These are phyloP conservation scores for Conchocele bisecta DNA, from an alignment of 2,888 invertebrate genomes.

Conservation along the genomic window DNA sequence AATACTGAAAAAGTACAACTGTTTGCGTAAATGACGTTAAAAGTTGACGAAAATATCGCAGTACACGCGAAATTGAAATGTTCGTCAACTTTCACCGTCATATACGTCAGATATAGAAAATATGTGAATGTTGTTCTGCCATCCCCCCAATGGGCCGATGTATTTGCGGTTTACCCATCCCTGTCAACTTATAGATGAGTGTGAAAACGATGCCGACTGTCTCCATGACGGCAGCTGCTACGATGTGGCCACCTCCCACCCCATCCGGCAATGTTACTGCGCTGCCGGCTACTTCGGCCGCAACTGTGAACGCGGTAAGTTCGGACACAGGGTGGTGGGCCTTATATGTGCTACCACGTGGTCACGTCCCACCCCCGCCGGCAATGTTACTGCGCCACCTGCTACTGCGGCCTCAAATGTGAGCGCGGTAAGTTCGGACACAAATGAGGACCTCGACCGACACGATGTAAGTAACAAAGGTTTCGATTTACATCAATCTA, in stretches of 20 bases:
- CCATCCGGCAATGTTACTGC: slow-evolving; percentile 94
- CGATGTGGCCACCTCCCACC: slow-evolving; percentile 90
- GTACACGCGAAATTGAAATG: too few species aligned
- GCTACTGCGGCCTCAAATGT: slow-evolving; percentile 94
- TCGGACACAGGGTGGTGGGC: neutral
- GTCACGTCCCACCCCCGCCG: slow-evolving; percentile 91
- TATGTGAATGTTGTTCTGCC: too few species aligned
- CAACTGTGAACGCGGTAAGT: slow-evolving; percentile 91
- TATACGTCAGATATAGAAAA: too few species aligned
- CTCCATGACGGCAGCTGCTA: slow-evolving; percentile 92
- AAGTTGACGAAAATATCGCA: too few species aligned
- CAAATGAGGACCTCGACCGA: too few species aligned
- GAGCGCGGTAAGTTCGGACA: slow-evolving; percentile 87
- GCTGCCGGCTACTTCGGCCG: slow-evolving; percentile 94
- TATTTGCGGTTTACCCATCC: too few species aligned
- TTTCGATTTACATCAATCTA: too few species aligned
- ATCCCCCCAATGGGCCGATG: too few species aligned
- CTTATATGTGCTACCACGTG: slow-evolving; percentile 91
- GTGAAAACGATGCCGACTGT: slow-evolving; percentile 92
- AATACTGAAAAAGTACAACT: too few species aligned
- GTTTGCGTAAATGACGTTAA: too few species aligned
- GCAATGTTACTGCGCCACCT: slow-evolving; percentile 95
- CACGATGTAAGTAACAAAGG: too few species aligned
- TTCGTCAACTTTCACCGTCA: too few species aligned
- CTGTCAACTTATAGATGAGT: slow-evolving; percentile 91